Base-by-base conservation (phyloP, 2,888 invertebrate species). In the Athalia rosae region DNA sequence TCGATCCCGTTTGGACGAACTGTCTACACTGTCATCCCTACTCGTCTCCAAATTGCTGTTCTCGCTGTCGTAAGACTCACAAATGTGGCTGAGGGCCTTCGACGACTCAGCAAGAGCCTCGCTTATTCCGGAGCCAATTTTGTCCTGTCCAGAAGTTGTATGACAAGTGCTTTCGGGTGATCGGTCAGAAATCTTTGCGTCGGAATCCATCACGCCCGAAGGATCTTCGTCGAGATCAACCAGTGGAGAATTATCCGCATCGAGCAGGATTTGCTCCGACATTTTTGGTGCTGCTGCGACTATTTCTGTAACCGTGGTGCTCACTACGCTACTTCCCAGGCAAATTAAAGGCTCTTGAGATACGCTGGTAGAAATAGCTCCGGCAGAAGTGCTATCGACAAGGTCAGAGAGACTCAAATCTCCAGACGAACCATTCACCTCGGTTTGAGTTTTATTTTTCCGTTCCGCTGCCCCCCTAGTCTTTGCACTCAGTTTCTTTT, bases 401-500 rank as follows among this genome's bases (percentile, higher is more conserved):
- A 71, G 43, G 43, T 45, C 58, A 9, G 71, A 45, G 71, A 58
- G 56, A 13, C 4, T 43, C 15, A 58, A 71, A 15, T 71, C 58
- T n/a, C 45, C 43, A 1, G 56, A 71, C 45, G 50, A 7, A 45
- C 71, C 58, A 9, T 6, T 58, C 13, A 45, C 58, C 6, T 4
- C 28, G 15, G 45, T 43, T 58, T 58, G 58, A 8, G 43, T 5
- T 50, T 63, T 79, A 45, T 78, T 78, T 56, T 78, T 81, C 53
- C 79, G 76, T 45, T 58, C 61, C 5, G 66, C 53, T 15, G 56
- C 64, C 69, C 77, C 80, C 61, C 50, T 62, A 13, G n/a, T 48
- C 48, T 77, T 77, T 13, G 59, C n/a, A 62, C 76, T 63, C 59
- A 80, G 73, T 6, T 77, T 78, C 45, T 84, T 86, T 48, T 84